Evolutionary conservation across 2,888 invertebrate genomes (phyloP).

Genomic region (Empis stercorea): DNA sequence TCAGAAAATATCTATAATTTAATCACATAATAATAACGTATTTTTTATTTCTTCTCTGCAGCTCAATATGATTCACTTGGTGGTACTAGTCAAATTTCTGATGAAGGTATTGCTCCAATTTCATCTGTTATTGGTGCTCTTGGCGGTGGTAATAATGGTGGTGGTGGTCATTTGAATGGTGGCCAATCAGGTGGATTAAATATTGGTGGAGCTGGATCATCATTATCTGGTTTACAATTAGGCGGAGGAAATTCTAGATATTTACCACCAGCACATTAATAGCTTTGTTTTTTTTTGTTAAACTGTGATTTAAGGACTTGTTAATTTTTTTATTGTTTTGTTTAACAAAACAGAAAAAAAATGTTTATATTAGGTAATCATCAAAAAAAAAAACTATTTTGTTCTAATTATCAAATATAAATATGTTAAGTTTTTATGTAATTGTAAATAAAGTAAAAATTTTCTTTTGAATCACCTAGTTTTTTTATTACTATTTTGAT

Average conservation of each 20-base stretch:
- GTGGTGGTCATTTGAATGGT: neutral
- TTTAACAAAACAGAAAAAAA: no score
- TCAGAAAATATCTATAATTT: neutral
- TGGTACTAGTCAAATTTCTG: slow-evolving; percentile 29
- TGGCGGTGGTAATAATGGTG: slow-evolving; percentile 9
- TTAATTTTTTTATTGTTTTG: no score
- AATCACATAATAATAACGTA: neutral
- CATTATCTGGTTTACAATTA: neutral
- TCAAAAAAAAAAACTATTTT: no score
- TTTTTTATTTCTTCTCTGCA: slow-evolving; percentile 12
- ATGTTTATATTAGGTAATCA: no score
- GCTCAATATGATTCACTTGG: slow-evolving; percentile 35
- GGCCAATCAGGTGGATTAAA: neutral
- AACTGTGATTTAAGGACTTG: no score
- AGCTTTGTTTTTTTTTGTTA: no score
- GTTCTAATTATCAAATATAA: no score
- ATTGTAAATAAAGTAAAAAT: no score
- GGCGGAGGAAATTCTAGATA: neutral
- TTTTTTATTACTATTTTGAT: no score
- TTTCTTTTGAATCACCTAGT: no score
- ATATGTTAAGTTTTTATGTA: no score
- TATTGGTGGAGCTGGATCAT: neutral
- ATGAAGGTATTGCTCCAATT: slow-evolving; percentile 32
- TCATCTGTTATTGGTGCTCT: slow-evolving; percentile 30
- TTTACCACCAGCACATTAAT: neutral